These are phyloP conservation scores for Drosophila kambysellisi DNA, from an alignment of 2,888 invertebrate genomes.

Conservation along the genomic window DNA sequence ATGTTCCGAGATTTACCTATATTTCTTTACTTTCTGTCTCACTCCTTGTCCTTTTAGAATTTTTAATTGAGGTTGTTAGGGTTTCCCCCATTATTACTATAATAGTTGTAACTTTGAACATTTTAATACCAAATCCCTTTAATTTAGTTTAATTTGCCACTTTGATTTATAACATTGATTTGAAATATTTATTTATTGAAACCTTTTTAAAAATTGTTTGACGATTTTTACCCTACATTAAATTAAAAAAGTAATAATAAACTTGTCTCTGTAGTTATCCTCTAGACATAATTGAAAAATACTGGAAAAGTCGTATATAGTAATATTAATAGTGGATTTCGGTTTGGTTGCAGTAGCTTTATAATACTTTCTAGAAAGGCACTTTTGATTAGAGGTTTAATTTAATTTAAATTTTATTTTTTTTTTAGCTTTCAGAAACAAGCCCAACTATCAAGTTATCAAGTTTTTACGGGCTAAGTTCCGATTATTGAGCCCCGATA, in stretches of 20 bases:
- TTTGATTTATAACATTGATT: background rate
- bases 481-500: background rate
- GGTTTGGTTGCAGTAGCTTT: background rate
- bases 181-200: background rate
- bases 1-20: too few species aligned
- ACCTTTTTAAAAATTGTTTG: background rate
- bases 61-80: background rate
- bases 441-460: background rate
- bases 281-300: background rate
- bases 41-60: too few species aligned
- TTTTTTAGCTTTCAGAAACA: background rate
- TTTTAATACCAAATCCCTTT: background rate
- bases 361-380: background rate
- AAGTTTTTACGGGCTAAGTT: background rate
- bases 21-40: too few species aligned
- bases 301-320: background rate
- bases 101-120: background rate
- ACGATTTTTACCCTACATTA: background rate
- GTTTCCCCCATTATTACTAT: background rate
- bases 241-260: background rate
- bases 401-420: background rate
- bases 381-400: background rate
- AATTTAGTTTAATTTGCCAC: background rate
- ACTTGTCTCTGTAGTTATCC: background rate
- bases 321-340: background rate